Evolutionary conservation across 2,888 invertebrate species (phyloP), one percentile per base, ranked within the genome.

Genomic region (Conistra vaccinii): DNA sequence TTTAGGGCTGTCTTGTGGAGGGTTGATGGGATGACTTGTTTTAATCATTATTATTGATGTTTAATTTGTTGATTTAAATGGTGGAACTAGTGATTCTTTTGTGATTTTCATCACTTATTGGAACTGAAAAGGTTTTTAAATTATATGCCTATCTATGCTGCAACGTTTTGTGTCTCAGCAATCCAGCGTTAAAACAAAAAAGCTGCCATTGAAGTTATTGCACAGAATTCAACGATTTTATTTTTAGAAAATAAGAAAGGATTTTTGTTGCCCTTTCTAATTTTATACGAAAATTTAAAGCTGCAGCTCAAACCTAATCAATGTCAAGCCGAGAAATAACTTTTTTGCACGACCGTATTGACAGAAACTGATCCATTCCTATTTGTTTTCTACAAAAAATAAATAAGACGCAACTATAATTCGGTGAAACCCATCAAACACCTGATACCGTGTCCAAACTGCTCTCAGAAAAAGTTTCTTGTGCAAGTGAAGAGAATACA

Each of bases 381-480:
- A 78, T 87, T 83, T 76, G n/a, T 69, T 77, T 77, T 67, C 35
- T 10, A 88, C 60, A 87, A 87, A 84, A 87, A 82, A 73, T 62
- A 81, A 77, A 74, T 69, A 66, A 78, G 61, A 69, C 63, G 81
- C 83, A 76, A 86, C 80, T 83, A 35, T 76, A 85, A 82, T 88
- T 90, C 79, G 78, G 81, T 85, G 78, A 84, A 91, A 88, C 87
- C 85, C 85, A 89, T 88, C 88, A 87, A 90, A 89, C 87, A 92
- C 87, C 87, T 84, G 89, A 92, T 83, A 90, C 89, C 88, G 84
- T 88, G 89, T 87, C 89, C 85, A 87, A 91, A 89, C 80, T 83
- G 80, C 86, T 89, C 88, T 87, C 85, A 83, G 84, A 87, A 88
- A 91, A 88, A 79, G 63, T 9, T 42, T 62, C 35, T 81, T 87